Evolutionary conservation across 2,113 vertebrate genomes (phyloP), one percentile per base, ranked within the genome.

Genomic region (Nothobranchius kuhntae): DNA sequence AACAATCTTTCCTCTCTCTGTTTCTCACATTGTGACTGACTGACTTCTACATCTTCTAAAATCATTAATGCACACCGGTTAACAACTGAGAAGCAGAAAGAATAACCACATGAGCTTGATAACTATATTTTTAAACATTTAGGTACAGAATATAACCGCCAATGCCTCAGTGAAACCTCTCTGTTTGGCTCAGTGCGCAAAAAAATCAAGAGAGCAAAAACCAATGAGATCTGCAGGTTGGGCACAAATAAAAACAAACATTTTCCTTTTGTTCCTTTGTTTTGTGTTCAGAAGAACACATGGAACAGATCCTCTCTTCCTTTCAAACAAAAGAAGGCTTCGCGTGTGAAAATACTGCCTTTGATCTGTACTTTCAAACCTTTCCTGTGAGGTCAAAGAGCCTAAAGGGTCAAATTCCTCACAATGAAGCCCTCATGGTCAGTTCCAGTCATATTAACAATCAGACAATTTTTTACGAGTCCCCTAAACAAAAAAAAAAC

Each of bases 371-470:
- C 65, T 70, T 74, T 26, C 53, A 65, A 61, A 52, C 45, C 61
- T 56, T 87, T 87, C 85, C 82, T 80, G 71, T 73, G 55, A 80
- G 70, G 59, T 56, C 73, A 58, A 15, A 70, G 6, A 24, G 13
- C 14, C 30, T 17, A 15, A 61, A 6, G 30, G 58, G 69, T 2
- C 38, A 74, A 62, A 71, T 72, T 82, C 68, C 52, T 72, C 38
- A 74, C 80, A 81, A 47, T 61, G 56, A 57, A 73, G 36, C 30
- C 60, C 53, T 55, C 54, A 0, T 50, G 69, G 36, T 7, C 4
- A 66, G 61, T 70, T 46, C 54, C 58, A 69, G 48, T 42, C 35
- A 68, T 9, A 74, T 71, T 21, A 75, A 64, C 75, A 40, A 81
- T 76, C 59, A 61, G 13, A 73, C 30, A 30, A 7, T 4, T 10